Evolutionary conservation across 2,797 vertebrate species (phyloP).

Genomic region (Myotis pilosus): DNA sequence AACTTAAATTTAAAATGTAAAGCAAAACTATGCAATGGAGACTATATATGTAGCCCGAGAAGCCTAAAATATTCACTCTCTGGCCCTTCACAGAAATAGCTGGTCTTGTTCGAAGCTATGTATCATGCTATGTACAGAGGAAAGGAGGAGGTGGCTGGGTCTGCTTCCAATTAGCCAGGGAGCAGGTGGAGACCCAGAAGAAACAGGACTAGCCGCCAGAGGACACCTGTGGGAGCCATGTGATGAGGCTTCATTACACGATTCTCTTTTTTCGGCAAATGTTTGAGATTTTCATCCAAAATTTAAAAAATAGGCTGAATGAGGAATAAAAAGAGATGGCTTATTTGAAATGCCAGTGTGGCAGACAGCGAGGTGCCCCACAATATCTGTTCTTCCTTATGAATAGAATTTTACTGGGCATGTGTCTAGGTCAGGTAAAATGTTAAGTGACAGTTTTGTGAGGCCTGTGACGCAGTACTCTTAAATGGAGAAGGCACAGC

Average conservation of each 20-base stretch:
- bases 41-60: neutral
- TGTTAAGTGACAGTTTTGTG: neutral
- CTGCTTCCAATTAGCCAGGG: neutral
- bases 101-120: accelerated
- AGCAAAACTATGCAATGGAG: neutral
- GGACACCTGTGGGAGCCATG: no score
- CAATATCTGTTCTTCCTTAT: neutral
- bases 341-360: neutral
- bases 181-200: neutral
- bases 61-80: neutral
- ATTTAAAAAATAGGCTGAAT: neutral
- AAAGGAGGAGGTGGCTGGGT: accelerated
- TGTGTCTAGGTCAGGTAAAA: neutral
- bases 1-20: neutral
- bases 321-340: neutral
- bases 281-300: neutral
- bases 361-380: neutral
- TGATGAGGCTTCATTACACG: no score
- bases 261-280: neutral
- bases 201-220: neutral
- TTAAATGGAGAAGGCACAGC: neutral
- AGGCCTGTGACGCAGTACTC: neutral
- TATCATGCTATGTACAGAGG: accelerated
- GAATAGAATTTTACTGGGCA: neutral
- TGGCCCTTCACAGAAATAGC: neutral